These are phyloP conservation scores for Cynaeus angustus DNA, from an alignment of 2,888 invertebrate genomes.

Conservation along the genomic window DNA sequence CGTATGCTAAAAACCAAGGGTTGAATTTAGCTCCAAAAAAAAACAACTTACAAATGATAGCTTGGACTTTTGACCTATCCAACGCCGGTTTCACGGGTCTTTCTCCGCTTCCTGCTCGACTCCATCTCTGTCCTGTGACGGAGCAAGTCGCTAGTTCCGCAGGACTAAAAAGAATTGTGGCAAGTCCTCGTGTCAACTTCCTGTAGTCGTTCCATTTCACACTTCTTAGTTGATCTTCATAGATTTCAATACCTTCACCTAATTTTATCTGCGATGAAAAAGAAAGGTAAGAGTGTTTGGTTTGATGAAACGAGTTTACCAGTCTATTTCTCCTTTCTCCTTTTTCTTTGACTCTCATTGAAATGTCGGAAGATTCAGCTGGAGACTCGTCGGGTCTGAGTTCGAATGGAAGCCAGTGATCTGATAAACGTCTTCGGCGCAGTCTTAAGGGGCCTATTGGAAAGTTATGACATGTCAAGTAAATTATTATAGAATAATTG, in stretches of 20 bases:
- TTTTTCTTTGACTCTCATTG: conserved; percentile 56
- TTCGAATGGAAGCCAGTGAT: conserved; percentile 62
- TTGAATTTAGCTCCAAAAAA: conserved; percentile 20
- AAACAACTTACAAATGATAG: conserved; percentile 77
- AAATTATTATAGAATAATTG: too few species aligned
- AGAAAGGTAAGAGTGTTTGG: too few species aligned
- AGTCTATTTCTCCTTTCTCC: conserved; percentile 64
- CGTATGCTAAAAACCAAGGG: conserved; percentile 77
- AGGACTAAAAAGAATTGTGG: conserved; percentile 83
- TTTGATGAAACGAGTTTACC: too few species aligned
- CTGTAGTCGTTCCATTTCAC: conserved; percentile 85
- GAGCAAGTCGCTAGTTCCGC: conserved; percentile 84
- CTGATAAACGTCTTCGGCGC: conserved; percentile 60
- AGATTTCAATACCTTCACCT: conserved; percentile 83
- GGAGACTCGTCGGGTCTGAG: conserved; percentile 50
- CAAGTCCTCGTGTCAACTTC: conserved; percentile 82
- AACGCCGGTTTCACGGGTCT: conserved; percentile 84
- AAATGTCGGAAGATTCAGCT: conserved; percentile 53
- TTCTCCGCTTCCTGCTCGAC: conserved; percentile 81
- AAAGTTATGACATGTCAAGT: background rate
- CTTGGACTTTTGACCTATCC: conserved; percentile 82
- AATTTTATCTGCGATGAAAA: conserved; percentile 84
- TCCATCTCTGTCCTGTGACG: conserved; percentile 85
- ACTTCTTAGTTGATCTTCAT: conserved; percentile 80
- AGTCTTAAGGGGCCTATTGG: conserved; percentile 52